Conservation (phyloP, 1,140 invertebrate genomes). For the Homalodisca vitripennis region DNA sequence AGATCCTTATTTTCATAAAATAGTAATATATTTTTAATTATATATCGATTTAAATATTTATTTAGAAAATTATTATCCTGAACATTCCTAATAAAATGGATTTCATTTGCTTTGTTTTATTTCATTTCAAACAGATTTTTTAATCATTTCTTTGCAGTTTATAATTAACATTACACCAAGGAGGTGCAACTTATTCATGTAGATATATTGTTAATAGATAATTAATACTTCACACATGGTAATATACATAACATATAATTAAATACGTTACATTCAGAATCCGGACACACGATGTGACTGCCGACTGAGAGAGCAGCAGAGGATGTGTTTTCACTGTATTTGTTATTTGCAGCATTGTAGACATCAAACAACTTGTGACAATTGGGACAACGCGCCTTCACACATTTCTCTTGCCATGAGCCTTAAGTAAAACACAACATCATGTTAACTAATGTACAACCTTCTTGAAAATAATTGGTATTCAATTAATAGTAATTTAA, state of each 20-base stretch:
- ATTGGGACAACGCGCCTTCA: background rate
- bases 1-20: too few relatives aligned
- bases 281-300: conserved; percentile 3
- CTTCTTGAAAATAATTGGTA: background rate
- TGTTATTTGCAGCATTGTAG: background rate
- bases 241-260: background rate
- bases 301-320: background rate
- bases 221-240: background rate
- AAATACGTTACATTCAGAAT: background rate
- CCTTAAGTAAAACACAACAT: background rate
- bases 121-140: background rate
- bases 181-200: background rate
- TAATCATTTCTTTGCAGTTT: background rate
- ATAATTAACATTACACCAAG: background rate
- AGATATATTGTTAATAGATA: background rate
- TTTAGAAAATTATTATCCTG: too few relatives aligned
- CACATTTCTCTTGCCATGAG: background rate
- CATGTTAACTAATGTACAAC: background rate
- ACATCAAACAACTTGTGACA: conserved; percentile 4
- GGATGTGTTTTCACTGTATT: background rate
- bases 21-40: too few relatives aligned
- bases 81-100: too few relatives aligned
- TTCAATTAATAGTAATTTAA: background rate
- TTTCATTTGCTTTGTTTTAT: background rate
- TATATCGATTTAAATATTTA: too few relatives aligned